Conservation (phyloP, 2,797 vertebrate genomes). For the Acipenser transmontanus region DNA sequence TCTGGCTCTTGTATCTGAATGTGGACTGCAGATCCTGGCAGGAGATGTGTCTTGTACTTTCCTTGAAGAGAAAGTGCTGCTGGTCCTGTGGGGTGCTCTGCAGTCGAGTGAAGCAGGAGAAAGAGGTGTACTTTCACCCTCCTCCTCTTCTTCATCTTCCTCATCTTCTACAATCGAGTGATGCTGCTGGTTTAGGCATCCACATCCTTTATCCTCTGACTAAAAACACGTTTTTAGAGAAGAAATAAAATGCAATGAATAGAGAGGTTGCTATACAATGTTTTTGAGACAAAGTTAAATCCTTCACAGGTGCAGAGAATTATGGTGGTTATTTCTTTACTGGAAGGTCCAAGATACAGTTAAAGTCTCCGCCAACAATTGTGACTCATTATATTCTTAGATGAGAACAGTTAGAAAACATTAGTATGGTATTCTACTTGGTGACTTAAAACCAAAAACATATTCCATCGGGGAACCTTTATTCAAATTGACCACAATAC, state of each 20-base stretch:
- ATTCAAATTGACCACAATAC: too few relatives aligned
- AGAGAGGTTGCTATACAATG: too few relatives aligned
- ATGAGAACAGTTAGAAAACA: too few relatives aligned
- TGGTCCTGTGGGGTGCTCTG: slow-evolving; percentile 23
- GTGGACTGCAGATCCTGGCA: slow-evolving; percentile 51
- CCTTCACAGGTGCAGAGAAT: too few relatives aligned
- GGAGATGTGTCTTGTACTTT: slow-evolving; percentile 62
- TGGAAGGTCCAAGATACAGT: too few relatives aligned
- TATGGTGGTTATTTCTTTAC: too few relatives aligned
- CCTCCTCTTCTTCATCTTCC: slow-evolving; percentile 47
- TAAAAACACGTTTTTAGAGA: slow-evolving; percentile 33
- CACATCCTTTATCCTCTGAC: slow-evolving; percentile 64
- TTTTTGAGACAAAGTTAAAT: too few relatives aligned
- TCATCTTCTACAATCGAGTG: slow-evolving; percentile 67
- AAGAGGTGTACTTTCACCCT: slow-evolving; percentile 49
- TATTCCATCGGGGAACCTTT: too few relatives aligned
- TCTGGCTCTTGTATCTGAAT: slow-evolving; percentile 42
- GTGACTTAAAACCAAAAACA: too few relatives aligned
- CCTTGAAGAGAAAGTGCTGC: slow-evolving; percentile 52
- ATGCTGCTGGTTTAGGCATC: slow-evolving; percentile 61
- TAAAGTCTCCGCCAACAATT: too few relatives aligned
- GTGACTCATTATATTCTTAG: too few relatives aligned
- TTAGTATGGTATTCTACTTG: too few relatives aligned
- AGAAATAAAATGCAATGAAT: not conserved
- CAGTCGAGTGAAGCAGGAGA: slow-evolving; percentile 35